Evolutionary conservation across 2,797 vertebrate species (phyloP).

Genomic region (Tarsius wallacei): DNA sequence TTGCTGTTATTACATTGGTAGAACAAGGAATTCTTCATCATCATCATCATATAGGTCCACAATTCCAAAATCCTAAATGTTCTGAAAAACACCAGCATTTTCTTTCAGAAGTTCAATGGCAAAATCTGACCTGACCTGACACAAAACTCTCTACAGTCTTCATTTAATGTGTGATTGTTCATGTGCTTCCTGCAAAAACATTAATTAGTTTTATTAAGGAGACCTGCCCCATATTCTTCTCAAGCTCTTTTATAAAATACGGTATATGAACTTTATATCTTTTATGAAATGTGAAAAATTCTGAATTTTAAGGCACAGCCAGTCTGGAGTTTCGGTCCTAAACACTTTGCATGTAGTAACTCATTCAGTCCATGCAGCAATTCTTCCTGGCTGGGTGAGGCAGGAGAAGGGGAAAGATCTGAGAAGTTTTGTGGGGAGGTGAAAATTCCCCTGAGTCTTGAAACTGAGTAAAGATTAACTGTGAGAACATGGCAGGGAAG

Average conservation of each 20-base stretch:
- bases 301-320: not conserved
- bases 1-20: not conserved
- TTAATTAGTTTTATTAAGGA: slow-evolving; percentile 14
- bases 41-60: not conserved
- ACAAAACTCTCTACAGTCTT: slow-evolving; percentile 53
- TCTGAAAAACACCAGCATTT: not conserved
- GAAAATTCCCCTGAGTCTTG: not conserved
- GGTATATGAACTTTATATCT: not conserved
- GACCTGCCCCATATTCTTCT: not conserved
- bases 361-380: not conserved
- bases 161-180: slow-evolving; percentile 6
- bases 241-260: not conserved
- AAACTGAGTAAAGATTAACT: not conserved
- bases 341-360: not conserved
- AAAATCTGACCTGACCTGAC: slow-evolving; percentile 27
- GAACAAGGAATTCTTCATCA: not conserved
- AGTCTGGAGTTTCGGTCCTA: not conserved
- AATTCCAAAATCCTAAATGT: slow-evolving; percentile 47
- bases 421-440: not conserved
- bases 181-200: slow-evolving; percentile 3
- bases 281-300: slow-evolving; percentile 38
- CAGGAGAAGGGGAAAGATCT: not conserved
- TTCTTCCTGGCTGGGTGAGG: not conserved
- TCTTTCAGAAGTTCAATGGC: slow-evolving; percentile 32
- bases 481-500: not conserved